A percentile compares a stretch with the other conserved stretches of the same genome.
Conservation (phyloP, 2,113 vertebrate genomes). For the Phaetusa simplex region DNA sequence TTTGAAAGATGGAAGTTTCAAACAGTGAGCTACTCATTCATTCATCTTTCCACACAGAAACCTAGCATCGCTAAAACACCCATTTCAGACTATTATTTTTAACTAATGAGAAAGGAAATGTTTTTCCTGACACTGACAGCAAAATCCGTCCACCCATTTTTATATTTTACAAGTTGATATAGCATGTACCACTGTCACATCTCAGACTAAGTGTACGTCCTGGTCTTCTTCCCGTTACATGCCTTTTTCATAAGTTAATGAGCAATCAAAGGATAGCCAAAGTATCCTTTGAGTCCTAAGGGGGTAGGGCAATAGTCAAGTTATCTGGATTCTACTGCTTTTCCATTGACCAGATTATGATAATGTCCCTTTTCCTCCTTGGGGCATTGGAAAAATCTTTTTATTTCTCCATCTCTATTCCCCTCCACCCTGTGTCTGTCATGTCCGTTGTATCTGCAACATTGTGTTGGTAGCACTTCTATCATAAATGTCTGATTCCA, state of each 20-base stretch:
- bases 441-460: background rate
- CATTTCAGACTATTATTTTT: slow-evolving; percentile 45
- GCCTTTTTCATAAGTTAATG: slow-evolving; percentile 53
- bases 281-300: slow-evolving; percentile 26
- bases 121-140: slow-evolving; percentile 13
- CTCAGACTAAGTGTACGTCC: background rate
- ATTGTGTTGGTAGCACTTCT: background rate
- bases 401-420: background rate
- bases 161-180: background rate
- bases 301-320: background rate
- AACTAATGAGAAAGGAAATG: slow-evolving; percentile 35
- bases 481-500: background rate
- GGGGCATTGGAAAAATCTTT: background rate
- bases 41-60: slow-evolving; percentile 41
- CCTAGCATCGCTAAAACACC: slow-evolving; percentile 25
- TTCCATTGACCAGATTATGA: background rate
- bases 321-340: background rate
- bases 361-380: background rate
- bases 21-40: slow-evolving; percentile 25
- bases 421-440: background rate
- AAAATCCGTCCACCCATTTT: background rate
- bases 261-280: slow-evolving; percentile 59
- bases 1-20: slow-evolving; percentile 61
- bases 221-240: background rate
- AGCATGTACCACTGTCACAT: background rate